These are phyloP conservation scores for Lochmaea crataegi DNA, from an alignment of 2,888 invertebrate genomes.

Conservation along the genomic window DNA sequence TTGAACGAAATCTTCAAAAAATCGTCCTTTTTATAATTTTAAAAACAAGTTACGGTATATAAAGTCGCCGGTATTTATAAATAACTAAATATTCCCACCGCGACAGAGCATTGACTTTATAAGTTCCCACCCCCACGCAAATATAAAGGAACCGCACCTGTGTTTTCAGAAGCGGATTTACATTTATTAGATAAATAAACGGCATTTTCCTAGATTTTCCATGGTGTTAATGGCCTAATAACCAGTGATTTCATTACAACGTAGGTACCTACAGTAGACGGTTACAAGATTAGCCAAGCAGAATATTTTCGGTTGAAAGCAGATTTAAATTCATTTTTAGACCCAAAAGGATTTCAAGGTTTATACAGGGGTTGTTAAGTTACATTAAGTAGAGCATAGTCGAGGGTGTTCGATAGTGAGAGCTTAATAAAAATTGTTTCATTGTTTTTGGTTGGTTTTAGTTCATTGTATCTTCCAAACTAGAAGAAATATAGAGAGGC, in stretches of 20 bases:
- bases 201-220: conserved; percentile 31
- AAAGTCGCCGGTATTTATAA: neutral
- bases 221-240: conserved; percentile 22
- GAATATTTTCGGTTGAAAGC: neutral
- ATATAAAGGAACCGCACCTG: conserved; percentile 30
- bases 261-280: neutral
- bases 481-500: too few species aligned
- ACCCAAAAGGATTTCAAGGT: neutral
- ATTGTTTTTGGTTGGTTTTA: too few species aligned
- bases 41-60: neutral
- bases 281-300: neutral
- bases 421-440: too few species aligned
- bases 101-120: conserved; percentile 20
- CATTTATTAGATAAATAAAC: conserved; percentile 30
- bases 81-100: neutral
- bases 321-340: neutral
- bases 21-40: neutral
- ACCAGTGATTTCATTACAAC: neutral
- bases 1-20: neutral
- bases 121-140: conserved; percentile 32
- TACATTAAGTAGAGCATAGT: neutral
- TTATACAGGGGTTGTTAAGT: neutral
- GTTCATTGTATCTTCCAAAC: too few species aligned
- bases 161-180: conserved; percentile 29
- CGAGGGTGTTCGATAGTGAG: neutral